These are phyloP conservation scores for Hydractinia symbiolongicarpus DNA, from an alignment of 30 jellyfish, hydroid and myxozoan genomes.

Conservation along the genomic window DNA sequence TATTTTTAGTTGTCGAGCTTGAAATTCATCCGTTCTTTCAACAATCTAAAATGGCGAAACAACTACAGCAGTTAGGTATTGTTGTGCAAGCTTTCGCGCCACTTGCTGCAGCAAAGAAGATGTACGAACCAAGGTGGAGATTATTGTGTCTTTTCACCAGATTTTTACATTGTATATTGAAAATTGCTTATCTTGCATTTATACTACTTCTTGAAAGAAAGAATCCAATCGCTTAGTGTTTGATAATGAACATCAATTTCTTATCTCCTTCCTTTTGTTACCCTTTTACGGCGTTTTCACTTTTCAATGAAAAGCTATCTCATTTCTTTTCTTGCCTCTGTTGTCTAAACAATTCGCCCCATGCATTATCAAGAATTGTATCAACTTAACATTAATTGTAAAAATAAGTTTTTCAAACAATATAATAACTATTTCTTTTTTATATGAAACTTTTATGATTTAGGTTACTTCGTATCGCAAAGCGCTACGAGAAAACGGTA, in stretches of 20 bases:
- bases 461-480: neutral
- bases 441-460: neutral
- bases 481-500: neutral
- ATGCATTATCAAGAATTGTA: no score
- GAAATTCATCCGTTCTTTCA: constrained; percentile 12
- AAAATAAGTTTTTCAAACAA: no score
- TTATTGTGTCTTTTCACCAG: neutral
- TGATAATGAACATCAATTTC: no score
- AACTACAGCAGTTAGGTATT: neutral
- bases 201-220: neutral
- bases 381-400: no score
- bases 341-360: no score
- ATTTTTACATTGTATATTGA: neutral
- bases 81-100: neutral
- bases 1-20: constrained; percentile 1
- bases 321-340: no score
- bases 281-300: no score
- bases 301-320: no score
- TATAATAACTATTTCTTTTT: neutral
- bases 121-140: constrained; percentile 3
- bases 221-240: neutral
- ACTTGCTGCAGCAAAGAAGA: constrained; percentile 5
- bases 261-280: no score
- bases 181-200: no score
- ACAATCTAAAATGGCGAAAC: neutral